These are phyloP conservation scores for Stenodema calcarata DNA, from an alignment of 2,888 invertebrate genomes.

Conservation along the genomic window DNA sequence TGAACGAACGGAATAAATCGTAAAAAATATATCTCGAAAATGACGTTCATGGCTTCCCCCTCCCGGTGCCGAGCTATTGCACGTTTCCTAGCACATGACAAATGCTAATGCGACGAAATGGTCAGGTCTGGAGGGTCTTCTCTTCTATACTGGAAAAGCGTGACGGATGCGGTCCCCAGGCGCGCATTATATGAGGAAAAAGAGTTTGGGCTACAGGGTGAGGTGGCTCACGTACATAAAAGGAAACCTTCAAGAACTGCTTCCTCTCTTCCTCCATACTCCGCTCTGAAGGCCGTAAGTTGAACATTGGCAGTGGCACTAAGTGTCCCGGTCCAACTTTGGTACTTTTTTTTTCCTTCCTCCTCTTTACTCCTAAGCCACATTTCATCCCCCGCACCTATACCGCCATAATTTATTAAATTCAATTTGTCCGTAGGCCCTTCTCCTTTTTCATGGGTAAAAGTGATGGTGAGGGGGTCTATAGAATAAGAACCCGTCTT, in stretches of 20 bases:
- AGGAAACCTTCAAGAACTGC: not conserved
- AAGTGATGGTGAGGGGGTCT: not conserved
- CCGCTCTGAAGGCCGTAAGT: not conserved
- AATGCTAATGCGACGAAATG: slow-evolving; percentile 2
- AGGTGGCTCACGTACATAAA: not conserved
- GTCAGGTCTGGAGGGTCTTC: not conserved
- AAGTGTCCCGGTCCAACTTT: not conserved
- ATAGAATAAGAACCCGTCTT: not conserved
- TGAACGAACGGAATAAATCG: not conserved
- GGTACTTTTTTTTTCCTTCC: not conserved
- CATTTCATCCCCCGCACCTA: not conserved
- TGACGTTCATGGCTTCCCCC: not conserved
- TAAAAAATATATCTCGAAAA: not conserved
- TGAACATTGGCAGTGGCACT: not conserved
- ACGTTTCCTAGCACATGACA: not conserved
- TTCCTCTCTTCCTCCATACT: not conserved
- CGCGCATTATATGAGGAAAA: not conserved
- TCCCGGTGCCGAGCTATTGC: not conserved
- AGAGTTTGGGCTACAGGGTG: not conserved
- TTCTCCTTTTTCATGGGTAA: not conserved
- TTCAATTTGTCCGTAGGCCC: slow-evolving; percentile 26
- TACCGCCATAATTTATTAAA: slow-evolving; percentile 1
- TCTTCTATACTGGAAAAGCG: not conserved
- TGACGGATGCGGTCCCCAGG: not conserved
- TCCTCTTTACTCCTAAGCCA: not conserved